Evolutionary conservation across 2,113 vertebrate species (phyloP).

Genomic region (Myocastor coypus): DNA sequence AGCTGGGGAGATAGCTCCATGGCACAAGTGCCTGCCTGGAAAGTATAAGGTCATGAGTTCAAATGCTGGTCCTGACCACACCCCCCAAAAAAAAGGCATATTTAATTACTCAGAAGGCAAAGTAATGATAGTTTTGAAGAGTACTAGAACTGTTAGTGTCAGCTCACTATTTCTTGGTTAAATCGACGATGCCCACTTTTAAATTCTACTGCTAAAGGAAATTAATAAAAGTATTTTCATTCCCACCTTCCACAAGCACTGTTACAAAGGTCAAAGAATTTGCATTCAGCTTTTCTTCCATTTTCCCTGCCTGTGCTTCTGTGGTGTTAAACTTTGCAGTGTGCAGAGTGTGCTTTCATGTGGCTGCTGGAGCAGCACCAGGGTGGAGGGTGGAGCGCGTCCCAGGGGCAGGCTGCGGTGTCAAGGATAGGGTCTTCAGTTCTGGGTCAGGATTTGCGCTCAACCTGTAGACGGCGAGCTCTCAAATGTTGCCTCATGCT

Average conservation of each 20-base stretch:
- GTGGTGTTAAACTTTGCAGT: background rate
- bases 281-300: background rate
- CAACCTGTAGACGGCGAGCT: background rate
- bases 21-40: too few species aligned
- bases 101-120: slow-evolving; percentile 28
- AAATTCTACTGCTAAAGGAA: background rate
- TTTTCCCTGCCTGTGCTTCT: background rate
- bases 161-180: background rate
- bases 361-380: background rate
- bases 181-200: background rate
- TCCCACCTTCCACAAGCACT: background rate
- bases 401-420: background rate
- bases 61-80: too few species aligned
- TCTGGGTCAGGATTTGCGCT: background rate
- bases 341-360: background rate
- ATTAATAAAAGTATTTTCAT: background rate
- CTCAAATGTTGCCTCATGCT: background rate
- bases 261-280: background rate
- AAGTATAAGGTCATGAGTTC: too few species aligned
- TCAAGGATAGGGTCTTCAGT: background rate
- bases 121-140: background rate
- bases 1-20: too few species aligned
- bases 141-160: background rate
- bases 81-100: too few species aligned
- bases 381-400: background rate